Percentiles rank a stretch among this genome's conserved stretches.
These are phyloP conservation scores for Emydura subglobosa DNA, from an alignment of 2,113 vertebrate species.

Conservation along the genomic window DNA sequence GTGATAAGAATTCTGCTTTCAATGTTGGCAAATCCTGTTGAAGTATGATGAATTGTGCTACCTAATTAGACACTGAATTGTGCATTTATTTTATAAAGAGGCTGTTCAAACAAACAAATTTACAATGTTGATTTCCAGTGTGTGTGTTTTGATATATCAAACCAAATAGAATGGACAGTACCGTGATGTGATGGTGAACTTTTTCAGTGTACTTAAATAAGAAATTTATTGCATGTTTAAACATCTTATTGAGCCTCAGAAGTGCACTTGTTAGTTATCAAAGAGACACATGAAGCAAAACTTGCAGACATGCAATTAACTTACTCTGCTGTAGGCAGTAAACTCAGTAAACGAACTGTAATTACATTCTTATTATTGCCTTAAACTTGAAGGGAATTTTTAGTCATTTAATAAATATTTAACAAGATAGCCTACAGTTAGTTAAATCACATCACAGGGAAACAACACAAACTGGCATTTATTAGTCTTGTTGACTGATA, in stretches of 20 bases:
- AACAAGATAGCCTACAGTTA: slow-evolving; percentile 38
- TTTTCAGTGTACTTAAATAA: not conserved
- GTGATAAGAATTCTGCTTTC: too few species aligned
- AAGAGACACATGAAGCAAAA: slow-evolving; percentile 6
- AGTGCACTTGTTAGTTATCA: not conserved
- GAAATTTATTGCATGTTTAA: not conserved
- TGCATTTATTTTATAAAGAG: too few species aligned
- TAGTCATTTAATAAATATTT: slow-evolving; percentile 60
- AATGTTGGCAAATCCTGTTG: too few species aligned
- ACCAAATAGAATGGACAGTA: not conserved
- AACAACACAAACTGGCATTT: slow-evolving; percentile 12
- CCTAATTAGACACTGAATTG: too few species aligned
- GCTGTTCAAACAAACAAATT: too few species aligned
- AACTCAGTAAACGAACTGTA: slow-evolving; percentile 44
- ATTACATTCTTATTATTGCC: slow-evolving; percentile 35
- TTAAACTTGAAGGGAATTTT: slow-evolving; percentile 32
- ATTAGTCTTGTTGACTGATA: slow-evolving; percentile 37
- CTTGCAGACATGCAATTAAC: slow-evolving; percentile 46
- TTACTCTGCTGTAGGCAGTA: slow-evolving; percentile 33
- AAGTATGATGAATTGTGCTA: too few species aligned
- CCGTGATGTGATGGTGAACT: not conserved
- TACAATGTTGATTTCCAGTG: too few species aligned
- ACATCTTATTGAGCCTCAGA: not conserved
- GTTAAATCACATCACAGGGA: slow-evolving; percentile 28
- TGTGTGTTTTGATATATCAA: not conserved